These are phyloP conservation scores for Eurois occulta DNA, from an alignment of 2,888 invertebrate species.

Conservation along the genomic window DNA sequence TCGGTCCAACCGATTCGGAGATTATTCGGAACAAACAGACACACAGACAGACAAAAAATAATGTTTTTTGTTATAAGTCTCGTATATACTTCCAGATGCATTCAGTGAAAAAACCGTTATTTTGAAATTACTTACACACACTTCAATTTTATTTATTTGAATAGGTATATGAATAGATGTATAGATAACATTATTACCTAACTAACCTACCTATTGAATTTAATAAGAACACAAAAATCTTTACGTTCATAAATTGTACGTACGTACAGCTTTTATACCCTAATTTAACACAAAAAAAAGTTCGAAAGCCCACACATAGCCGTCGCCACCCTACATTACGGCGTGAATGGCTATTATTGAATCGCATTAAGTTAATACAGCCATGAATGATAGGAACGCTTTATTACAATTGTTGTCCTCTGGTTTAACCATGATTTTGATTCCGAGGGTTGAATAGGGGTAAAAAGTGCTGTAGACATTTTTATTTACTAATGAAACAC, in stretches of 20 bases:
- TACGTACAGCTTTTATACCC: conserved; percentile 47
- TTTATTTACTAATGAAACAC: conserved; percentile 60
- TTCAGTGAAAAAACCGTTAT: no score
- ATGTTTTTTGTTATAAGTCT: no score
- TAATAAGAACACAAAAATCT: background rate
- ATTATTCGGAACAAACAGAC: no score
- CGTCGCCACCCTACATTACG: conserved; percentile 60
- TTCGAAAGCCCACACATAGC: conserved; percentile 58
- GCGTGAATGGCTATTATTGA: conserved; percentile 76
- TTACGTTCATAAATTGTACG: no score
- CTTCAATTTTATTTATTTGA: no score
- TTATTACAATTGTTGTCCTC: conserved; percentile 77
- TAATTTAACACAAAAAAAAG: conserved; percentile 45
- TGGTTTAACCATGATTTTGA: conserved; percentile 70
- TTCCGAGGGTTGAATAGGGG: conserved; percentile 66
- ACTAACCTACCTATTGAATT: background rate
- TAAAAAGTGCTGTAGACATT: conserved; percentile 55
- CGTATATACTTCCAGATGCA: no score
- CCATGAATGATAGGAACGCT: conserved; percentile 79
- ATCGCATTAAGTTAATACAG: conserved; percentile 81
- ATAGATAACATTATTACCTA: background rate
- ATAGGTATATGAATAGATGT: no score
- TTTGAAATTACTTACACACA: no score
- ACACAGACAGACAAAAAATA: no score
- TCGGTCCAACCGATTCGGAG: no score